Conservation (phyloP, 2,797 vertebrate genomes). For the Sebastes nivosus region DNA sequence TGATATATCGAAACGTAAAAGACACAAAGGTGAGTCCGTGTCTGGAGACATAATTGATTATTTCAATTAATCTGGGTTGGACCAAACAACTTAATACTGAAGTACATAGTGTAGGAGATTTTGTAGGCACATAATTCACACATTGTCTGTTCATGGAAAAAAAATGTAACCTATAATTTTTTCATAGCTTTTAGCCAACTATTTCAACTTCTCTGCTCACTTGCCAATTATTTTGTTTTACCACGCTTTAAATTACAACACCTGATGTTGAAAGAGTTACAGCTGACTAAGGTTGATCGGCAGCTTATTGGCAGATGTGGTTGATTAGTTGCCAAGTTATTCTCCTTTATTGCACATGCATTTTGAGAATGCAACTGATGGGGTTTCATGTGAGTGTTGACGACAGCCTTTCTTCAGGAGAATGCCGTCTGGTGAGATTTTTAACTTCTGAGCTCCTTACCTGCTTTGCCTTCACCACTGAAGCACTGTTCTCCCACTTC, state of each 20-base stretch:
- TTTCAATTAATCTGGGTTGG: background rate
- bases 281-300: background rate
- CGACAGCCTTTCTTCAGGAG: background rate
- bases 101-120: background rate
- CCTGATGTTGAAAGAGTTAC: background rate
- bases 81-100: background rate
- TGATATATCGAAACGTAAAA: background rate
- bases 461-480: constrained; percentile 66
- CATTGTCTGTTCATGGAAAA: background rate
- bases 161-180: background rate
- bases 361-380: background rate
- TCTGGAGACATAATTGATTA: background rate
- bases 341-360: background rate
- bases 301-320: background rate
- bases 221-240: background rate
- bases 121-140: background rate
- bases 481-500: background rate
- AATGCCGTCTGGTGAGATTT: background rate
- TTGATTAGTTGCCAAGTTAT: background rate
- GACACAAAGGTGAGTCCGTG: background rate
- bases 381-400: background rate
- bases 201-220: background rate
- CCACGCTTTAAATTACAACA: background rate
- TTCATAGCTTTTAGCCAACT: background rate
- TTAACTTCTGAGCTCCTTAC: constrained; percentile 47